These are phyloP conservation scores for Hippopotamus amphibius DNA, from an alignment of 2,113 vertebrate genomes.

Conservation along the genomic window DNA sequence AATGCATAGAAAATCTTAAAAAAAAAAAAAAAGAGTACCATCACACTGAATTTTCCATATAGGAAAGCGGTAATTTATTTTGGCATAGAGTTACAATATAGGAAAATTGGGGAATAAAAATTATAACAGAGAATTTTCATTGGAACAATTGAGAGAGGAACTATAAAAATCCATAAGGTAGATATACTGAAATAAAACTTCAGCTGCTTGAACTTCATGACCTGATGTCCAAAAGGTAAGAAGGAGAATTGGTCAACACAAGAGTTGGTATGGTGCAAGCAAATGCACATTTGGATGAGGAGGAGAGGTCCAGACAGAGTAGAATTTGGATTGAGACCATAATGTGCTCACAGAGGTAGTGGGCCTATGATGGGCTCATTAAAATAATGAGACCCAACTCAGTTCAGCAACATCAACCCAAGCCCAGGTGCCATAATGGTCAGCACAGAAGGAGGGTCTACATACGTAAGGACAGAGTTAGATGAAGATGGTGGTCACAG, in stretches of 20 bases:
- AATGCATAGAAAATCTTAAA: not conserved
- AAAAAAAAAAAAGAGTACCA: not conserved
- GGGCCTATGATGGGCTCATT: not conserved
- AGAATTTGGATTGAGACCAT: not conserved
- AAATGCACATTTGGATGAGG: not conserved
- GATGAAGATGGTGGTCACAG: not conserved
- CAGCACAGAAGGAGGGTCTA: not conserved
- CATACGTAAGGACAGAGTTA: not conserved
- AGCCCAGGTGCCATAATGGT: not conserved
- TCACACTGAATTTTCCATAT: not conserved
- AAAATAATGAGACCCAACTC: not conserved
- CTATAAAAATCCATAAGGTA: not conserved
- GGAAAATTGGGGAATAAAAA: not conserved
- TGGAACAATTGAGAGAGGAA: not conserved
- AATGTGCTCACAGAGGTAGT: not conserved
- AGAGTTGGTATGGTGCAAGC: not conserved
- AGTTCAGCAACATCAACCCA: not conserved
- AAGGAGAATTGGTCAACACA: not conserved
- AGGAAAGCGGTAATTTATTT: slow-evolving; percentile 28
- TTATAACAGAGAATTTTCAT: not conserved
- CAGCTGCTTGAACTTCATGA: not conserved
- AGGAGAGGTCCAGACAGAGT: not conserved
- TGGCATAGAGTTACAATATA: not conserved
- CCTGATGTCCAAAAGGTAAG: not conserved
- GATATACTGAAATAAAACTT: not conserved